A percentile compares a stretch with the other conserved stretches of the same genome.
These are phyloP conservation scores for Rhinichthys klamathensis DNA, from an alignment of 2,113 vertebrate species.

Conservation along the genomic window DNA sequence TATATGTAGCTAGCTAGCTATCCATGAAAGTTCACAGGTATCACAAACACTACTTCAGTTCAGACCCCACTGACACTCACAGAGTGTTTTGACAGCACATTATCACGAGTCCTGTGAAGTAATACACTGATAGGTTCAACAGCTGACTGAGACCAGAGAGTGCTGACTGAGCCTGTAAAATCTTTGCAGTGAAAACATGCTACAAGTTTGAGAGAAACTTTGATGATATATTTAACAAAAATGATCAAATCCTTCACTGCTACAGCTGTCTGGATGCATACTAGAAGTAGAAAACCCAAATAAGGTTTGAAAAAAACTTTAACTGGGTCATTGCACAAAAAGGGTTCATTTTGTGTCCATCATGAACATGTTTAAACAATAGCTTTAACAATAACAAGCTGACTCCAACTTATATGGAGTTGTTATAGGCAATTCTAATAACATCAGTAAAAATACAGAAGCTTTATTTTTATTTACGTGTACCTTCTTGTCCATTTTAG, in stretches of 20 bases:
- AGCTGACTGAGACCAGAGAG: background rate
- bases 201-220: background rate
- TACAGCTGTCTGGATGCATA: background rate
- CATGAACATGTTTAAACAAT: background rate
- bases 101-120: slow-evolving; percentile 23
- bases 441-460: background rate
- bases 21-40: background rate
- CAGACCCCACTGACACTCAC: background rate
- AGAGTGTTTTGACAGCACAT: slow-evolving; percentile 17
- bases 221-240: background rate
- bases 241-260: background rate
- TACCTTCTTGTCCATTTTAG: no score
- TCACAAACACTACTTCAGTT: background rate
- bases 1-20: background rate
- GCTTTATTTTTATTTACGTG: background rate
- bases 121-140: slow-evolving; percentile 18
- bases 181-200: slow-evolving; percentile 2
- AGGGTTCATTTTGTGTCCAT: background rate
- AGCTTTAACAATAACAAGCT: slow-evolving; percentile 17
- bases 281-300: background rate
- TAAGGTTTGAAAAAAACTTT: background rate
- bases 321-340: background rate
- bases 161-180: slow-evolving; percentile 9
- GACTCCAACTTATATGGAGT: background rate
- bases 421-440: background rate